Base-by-base conservation (phyloP, 1,140 invertebrate species). In the Camponotus pennsylvanicus region DNA sequence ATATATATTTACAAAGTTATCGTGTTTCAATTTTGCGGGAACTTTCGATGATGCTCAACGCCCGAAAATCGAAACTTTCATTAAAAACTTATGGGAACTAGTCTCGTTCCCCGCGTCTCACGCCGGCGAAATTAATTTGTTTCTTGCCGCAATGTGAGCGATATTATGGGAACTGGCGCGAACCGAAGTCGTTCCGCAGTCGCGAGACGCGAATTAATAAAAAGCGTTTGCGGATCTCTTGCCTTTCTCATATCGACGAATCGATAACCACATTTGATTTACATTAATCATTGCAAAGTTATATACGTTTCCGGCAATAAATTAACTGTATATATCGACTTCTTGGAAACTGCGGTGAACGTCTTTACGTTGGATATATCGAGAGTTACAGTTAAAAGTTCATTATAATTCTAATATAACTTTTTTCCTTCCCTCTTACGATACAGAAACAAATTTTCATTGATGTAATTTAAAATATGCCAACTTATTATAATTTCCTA, bases 71-170 rank as follows among this genome's bases (percentile, higher is more conserved):
- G 79, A 83, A 75, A 70, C 55, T 75, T 83, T 83, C 79, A 83
- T 83, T 83, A 83, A 83, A 83, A 83, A 83, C 69, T 83, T 83
- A 83, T 32, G n/a, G 40, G 0, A 82, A 61, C 69, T 34, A 37
- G 67, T 27, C 27, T 52, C 52, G 57, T 61, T 59, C 49, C 18
- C 40, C 69, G 40, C 40, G 27, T 52, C 49, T 42, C 67, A 18
- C 79, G 15, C 78, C 49, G 37, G 49, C 8, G 79, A 73, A 75
- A 83, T 83, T 83, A 83, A 83, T 83, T 75, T 83, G 79, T 83
- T 83, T 83, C 79, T 83, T 83, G 69, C 69, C 40, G 69, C 79
- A 83, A 83, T 83, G 79, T 70, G 79, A 83, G 55, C 69, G 79
- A 83, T 83, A 83, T 83, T 73, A 75, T 61, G 42, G 69, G 27